phyloP scores from a whole-genome alignment of 2,797 vertebrate species.

The Coranthus polyacanthus region DNA sequence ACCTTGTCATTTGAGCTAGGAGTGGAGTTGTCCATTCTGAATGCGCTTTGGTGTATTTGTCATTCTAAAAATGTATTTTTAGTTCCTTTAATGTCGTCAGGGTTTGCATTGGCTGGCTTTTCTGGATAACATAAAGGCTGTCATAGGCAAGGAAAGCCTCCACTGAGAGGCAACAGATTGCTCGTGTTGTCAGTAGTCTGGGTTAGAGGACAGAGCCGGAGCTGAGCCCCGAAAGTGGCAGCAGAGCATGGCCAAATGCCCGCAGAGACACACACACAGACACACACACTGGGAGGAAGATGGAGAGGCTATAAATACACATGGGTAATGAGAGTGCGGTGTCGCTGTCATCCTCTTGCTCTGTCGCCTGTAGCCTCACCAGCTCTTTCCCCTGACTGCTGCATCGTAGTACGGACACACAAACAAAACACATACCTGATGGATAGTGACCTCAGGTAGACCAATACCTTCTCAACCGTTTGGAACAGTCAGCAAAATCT shows the following conservation, averaged over 20 bases:
- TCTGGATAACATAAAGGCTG: slow-evolving; percentile 41
- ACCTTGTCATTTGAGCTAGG: slow-evolving; percentile 28
- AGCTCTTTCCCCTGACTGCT: slow-evolving; percentile 54
- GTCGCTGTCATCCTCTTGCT: slow-evolving; percentile 67
- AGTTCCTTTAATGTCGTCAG: slow-evolving; percentile 37
- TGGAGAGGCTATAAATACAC: slow-evolving; percentile 81
- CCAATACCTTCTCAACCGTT: slow-evolving; percentile 4
- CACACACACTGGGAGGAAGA: slow-evolving; percentile 63
- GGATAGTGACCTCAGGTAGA: slow-evolving; percentile 35
- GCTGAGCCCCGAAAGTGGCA: slow-evolving; percentile 72
- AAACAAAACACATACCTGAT: slow-evolving; percentile 27
- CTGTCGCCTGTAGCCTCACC: slow-evolving; percentile 57
- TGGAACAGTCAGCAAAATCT: background rate
- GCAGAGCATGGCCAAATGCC: slow-evolving; percentile 68
- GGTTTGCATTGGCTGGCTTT: slow-evolving; percentile 47
- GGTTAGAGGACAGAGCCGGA: slow-evolving; percentile 60
- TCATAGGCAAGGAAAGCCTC: slow-evolving; percentile 44
- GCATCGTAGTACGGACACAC: slow-evolving; percentile 18
- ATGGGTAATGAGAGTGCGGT: slow-evolving; percentile 73
- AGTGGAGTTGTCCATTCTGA: slow-evolving; percentile 12
- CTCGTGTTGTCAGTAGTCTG: slow-evolving; percentile 67
- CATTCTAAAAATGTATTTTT: slow-evolving; percentile 51
- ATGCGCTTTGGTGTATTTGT: slow-evolving; percentile 22
- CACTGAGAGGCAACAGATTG: slow-evolving; percentile 71
- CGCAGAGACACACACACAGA: slow-evolving; percentile 32